These are phyloP conservation scores for Chrysopilus asiliformis DNA, from an alignment of 2,888 invertebrate species.

Conservation along the genomic window DNA sequence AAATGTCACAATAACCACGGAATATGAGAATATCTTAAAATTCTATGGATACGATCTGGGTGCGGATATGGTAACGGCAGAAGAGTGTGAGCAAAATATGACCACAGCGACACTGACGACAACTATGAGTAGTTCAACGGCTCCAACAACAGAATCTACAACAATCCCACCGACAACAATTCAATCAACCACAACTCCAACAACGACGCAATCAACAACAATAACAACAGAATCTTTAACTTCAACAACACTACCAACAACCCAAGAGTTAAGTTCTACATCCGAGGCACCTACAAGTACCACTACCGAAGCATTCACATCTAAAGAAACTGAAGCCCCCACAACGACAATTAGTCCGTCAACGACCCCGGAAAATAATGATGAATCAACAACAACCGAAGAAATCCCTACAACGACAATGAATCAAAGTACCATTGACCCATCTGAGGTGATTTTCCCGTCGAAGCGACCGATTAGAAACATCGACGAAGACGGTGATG, in stretches of 20 bases:
- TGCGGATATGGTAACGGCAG: conserved; percentile 26
- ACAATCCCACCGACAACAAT: conserved; percentile 10
- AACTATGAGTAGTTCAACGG: conserved; percentile 14
- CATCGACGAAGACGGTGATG: no score
- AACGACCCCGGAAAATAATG: conserved; percentile 5
- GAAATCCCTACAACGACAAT: conserved; percentile 8
- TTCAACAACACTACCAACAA: conserved; percentile 3
- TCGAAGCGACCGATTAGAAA: conserved; percentile 1
- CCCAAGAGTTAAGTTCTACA: conserved; percentile 27
- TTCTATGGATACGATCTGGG: conserved; percentile 73
- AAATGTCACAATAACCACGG: conserved; percentile 59
- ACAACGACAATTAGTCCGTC: conserved; percentile 3
- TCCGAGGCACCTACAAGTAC: conserved; percentile 8
- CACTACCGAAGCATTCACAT: conserved; percentile 4
- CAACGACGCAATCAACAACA: conserved; percentile 8
- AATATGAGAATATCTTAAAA: conserved; percentile 55
- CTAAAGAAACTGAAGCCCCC: background rate
- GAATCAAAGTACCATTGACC: conserved; percentile 5
- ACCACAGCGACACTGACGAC: conserved; percentile 22
- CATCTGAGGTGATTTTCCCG: conserved; percentile 4
- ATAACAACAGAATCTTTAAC: conserved; percentile 5
- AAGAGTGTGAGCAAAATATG: conserved; percentile 20
- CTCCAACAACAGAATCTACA: conserved; percentile 8
- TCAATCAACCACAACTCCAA: conserved; percentile 7
- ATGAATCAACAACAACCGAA: conserved; percentile 6